phyloP scores from a whole-genome alignment of 2,113 vertebrate genomes.

The Paramormyrops kingsleyae region DNA sequence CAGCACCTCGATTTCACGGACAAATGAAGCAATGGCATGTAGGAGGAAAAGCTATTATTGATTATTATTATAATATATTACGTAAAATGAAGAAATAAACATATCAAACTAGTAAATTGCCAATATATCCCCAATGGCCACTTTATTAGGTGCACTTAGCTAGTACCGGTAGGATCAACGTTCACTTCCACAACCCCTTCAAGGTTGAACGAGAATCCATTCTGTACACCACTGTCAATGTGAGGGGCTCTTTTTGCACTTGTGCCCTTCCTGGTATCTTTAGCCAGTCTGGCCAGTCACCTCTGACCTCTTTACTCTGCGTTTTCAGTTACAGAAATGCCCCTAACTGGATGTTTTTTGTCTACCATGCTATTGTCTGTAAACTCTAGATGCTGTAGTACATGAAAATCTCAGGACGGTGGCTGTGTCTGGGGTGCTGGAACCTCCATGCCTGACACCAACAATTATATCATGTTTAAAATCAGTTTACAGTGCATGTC shows the following conservation, averaged over 20 bases:
- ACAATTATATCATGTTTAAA: background rate
- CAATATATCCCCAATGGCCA: background rate
- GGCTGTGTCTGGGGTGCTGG: background rate
- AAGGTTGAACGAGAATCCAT: background rate
- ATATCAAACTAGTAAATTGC: background rate
- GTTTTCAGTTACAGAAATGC: background rate
- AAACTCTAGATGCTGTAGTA: background rate
- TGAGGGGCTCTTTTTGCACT: background rate
- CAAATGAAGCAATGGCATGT: background rate
- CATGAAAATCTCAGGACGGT: background rate
- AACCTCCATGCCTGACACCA: background rate
- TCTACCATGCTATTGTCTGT: background rate
- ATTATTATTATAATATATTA: background rate
- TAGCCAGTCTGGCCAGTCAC: background rate
- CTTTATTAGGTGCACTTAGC: background rate
- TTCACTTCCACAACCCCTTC: background rate
- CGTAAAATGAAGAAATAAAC: background rate
- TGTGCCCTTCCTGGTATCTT: background rate
- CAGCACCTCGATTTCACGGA: background rate
- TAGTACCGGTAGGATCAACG: background rate
- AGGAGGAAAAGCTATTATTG: background rate
- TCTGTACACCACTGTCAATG: background rate
- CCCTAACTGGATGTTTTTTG: background rate
- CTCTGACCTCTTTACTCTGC: background rate
- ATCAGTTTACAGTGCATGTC: background rate